These are phyloP conservation scores for Marcusenius ussheri DNA, from an alignment of 2,113 vertebrate species.

Conservation along the genomic window DNA sequence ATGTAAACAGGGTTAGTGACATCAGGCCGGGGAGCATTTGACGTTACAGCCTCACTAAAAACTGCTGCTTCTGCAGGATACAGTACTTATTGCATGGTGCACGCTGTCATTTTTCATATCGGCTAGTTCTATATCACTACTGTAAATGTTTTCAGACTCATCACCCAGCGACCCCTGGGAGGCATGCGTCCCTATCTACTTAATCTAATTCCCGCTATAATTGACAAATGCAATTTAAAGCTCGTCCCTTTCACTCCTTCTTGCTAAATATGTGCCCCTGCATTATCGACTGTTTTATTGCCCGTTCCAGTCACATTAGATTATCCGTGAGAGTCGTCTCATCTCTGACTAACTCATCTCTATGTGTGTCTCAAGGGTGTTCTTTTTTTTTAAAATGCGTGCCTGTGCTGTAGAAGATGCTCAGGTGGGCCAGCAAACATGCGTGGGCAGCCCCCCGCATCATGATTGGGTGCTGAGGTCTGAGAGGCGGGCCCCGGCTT, in stretches of 20 bases:
- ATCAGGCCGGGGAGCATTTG: background rate
- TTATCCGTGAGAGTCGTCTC: background rate
- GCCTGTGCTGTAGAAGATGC: background rate
- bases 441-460: background rate
- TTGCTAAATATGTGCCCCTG: background rate
- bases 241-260: background rate
- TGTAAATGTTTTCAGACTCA: constrained; percentile 7
- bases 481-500: background rate
- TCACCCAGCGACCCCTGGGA: background rate
- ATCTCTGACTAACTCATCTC: background rate
- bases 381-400: background rate
- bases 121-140: background rate
- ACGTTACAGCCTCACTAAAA: no score
- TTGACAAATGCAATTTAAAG: constrained; percentile 11
- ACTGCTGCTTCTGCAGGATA: background rate
- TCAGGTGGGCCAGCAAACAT: background rate
- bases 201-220: background rate
- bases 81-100: background rate
- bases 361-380: background rate
- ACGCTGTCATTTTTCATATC: background rate
- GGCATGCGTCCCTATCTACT: background rate
- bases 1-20: background rate
- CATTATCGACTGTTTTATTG: background rate
- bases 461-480: background rate
- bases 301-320: background rate